Base-by-base conservation (phyloP, 2,113 vertebrate species). In the Halcyon senegalensis region DNA sequence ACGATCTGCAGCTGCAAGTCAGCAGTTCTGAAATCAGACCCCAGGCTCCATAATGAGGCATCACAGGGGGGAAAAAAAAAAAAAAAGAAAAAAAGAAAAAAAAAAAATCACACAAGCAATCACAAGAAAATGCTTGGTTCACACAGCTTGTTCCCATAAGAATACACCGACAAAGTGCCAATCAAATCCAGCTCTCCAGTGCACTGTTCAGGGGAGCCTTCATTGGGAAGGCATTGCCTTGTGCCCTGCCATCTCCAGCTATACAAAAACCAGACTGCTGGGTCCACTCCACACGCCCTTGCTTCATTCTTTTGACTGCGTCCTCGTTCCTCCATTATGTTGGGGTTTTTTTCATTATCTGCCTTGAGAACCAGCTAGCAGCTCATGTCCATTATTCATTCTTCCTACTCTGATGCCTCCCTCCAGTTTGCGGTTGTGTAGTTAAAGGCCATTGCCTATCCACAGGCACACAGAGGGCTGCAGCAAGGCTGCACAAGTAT, bases 221-320 rank as follows among this genome's bases (percentile, higher is more conserved):
- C 53, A 7, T 0, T 1, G 2, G 17, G 8, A 75, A 70, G 17
- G 24, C 27, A 66, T 60, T 0, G 0, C 13, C 48, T n/a, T 12
- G 4, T 33, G 13, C 62, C 44, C 48, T 68, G 43, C 35, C 11
- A 4, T 41, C 74, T 76, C 27, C 3, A 6, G 35, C 33, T 53
- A 16, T 0, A 12, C 6, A 53, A 23, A 62, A 6, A 23, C 6
- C 21, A 56, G 23, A 24, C 4, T 4, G 2, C 3, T 2, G 46
- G 43, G 16, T n/a, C 21, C 16, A 41, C 6, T 33, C 53, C 33
- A 5, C 2, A 2, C 3, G 18, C 20, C 18, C 35, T 17, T 18
- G 13, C 28, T 73, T 73, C 28, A 30, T 60, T 53, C 44, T 67
- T 88, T 46, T 21, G 10, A 68, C 35, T 62, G 24, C 27, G 56